These are phyloP conservation scores for Pseudococcus longispinus DNA, from an alignment of 2,888 invertebrate genomes.

Conservation along the genomic window DNA sequence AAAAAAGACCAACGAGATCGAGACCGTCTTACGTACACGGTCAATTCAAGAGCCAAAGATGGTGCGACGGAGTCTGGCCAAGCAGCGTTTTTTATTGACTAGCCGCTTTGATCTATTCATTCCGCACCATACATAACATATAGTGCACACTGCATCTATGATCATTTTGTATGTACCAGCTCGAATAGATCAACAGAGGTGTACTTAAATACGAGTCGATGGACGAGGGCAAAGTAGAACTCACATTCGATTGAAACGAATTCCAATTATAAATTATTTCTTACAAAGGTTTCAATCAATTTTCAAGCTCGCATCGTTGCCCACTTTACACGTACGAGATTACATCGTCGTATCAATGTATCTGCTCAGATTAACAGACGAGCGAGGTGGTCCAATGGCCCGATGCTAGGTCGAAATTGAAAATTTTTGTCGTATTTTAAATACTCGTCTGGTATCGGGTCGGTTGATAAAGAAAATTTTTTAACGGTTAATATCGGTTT, in stretches of 20 bases:
- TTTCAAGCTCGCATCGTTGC: not conserved
- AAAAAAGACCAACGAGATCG: not conserved
- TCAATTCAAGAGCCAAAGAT: not conserved
- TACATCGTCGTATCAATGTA: not conserved
- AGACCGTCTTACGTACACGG: not conserved
- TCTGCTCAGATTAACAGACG: not conserved
- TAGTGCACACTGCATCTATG: not conserved
- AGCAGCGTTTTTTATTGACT: not conserved
- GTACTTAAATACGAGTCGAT: not conserved
- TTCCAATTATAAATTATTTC: constrained; percentile 16
- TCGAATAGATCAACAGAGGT: not conserved
- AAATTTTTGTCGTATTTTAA: not conserved
- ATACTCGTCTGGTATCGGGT: not conserved
- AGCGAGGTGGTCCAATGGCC: not conserved
- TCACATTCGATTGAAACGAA: not conserved
- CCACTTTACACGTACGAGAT: constrained; percentile 1
- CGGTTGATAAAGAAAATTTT: not conserved
- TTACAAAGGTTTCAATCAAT: constrained; percentile 17
- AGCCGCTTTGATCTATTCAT: constrained; percentile 40
- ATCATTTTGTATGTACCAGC: not conserved
- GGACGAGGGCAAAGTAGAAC: not conserved
- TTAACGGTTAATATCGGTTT: not conserved
- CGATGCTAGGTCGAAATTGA: not conserved
- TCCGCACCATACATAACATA: not conserved
- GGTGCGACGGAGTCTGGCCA: not conserved